Base-by-base conservation (phyloP, 2,797 vertebrate species). In the Hyperoplus lanceolatus region DNA sequence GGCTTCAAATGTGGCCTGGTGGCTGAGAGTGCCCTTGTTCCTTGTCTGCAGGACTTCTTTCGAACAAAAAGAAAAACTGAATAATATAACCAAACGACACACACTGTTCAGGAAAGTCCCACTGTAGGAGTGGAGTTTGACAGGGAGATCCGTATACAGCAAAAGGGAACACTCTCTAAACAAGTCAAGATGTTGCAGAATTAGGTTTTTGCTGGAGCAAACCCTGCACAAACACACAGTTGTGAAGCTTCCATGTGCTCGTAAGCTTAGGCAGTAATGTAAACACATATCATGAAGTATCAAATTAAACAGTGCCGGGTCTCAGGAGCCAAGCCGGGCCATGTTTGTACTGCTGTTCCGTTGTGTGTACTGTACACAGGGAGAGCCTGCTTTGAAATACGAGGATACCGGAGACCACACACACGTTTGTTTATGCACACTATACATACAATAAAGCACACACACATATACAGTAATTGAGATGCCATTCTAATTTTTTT, bases 211-310 rank as follows among this genome's bases (percentile, higher is more conserved):
- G 21, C 48, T 42, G 51, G 45, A 63, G 64, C 65, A 81, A 77
- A 59, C 46, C 53, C 54, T 74, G 41, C 71, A 71, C 73, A 91
- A 85, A 90, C 79, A 82, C 68, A 76, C 29, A 11, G 50, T 58
- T 41, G 70, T 63, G 83, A 80, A 66, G 74, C 77, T 83, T 73
- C 80, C 77, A 77, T 62, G 18, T 79, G 86, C 67, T 87, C 80
- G 58, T 75, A 68, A 75, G 72, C 70, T 73, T 36, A 61, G 72
- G 80, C 74, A 65, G 80, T 39, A 77, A 81, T 67, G 83, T 90
- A 92, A 92, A 93, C 89, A 85, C 66, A 61, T 70, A 92, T 87
- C 81, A 87, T 59, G 59, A 77, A 81, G 83, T 69, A 84, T 85
- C 77, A 90, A 80, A 89, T 89, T 77, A 89, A 90, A 88, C 74